A percentile compares a stretch with the other conserved stretches of the same genome.
phyloP scores from a whole-genome alignment of 2,797 vertebrate species.

The Centropyge bicolor region DNA sequence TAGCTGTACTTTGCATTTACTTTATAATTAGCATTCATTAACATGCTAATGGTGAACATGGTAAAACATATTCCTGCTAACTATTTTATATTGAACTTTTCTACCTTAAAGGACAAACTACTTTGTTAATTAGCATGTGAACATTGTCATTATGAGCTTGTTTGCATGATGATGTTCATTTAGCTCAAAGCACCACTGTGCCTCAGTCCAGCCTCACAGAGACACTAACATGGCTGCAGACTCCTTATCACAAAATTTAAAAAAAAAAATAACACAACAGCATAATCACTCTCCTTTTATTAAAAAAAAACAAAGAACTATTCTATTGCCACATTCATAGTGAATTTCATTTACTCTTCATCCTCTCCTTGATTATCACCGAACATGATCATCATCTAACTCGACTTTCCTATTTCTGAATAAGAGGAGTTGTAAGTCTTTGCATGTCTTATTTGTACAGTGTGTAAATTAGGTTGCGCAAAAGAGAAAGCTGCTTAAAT shows the following conservation, averaged over 20 bases:
- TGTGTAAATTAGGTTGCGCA: constrained; percentile 27
- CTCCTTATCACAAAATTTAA: background rate
- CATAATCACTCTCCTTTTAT: background rate
- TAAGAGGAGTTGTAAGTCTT: constrained; percentile 18
- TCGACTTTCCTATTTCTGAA: background rate
- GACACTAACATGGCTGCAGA: background rate
- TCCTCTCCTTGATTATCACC: constrained; percentile 7
- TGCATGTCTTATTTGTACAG: constrained; percentile 18
- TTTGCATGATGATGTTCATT: background rate
- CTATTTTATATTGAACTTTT: background rate
- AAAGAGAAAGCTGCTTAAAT: constrained; percentile 50
- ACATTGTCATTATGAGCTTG: background rate
- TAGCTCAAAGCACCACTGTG: background rate
- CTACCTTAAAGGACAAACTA: background rate
- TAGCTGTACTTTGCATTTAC: background rate
- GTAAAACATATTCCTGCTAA: background rate
- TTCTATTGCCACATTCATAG: background rate
- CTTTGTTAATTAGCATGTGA: background rate
- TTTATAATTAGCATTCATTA: background rate
- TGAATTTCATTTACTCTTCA: background rate
- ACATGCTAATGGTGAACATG: background rate
- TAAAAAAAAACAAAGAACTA: background rate
- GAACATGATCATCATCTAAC: background rate
- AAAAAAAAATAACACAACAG: background rate
- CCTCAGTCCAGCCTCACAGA: background rate